Conservation (phyloP, 2,113 vertebrate species). For the Phasianus colchicus region DNA sequence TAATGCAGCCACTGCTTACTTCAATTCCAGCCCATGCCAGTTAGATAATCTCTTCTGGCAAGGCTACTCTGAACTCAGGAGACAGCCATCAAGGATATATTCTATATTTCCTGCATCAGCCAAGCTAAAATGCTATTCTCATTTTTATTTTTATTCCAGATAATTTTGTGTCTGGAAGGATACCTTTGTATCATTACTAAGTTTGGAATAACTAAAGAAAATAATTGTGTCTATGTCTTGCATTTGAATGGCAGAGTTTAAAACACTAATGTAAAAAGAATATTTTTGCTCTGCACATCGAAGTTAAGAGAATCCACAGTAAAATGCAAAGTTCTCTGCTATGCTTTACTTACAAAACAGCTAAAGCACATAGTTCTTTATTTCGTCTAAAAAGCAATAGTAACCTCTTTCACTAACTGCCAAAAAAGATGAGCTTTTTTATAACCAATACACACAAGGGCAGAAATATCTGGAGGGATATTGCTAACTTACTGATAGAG, state of each 20-base stretch:
- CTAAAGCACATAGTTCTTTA: background rate
- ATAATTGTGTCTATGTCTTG: background rate
- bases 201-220: slow-evolving; percentile 5
- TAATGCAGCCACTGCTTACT: background rate
- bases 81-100: background rate
- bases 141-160: background rate
- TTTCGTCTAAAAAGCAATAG: background rate
- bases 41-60: background rate
- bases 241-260: background rate
- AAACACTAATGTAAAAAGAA: background rate
- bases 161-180: background rate
- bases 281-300: background rate
- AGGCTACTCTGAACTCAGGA: background rate
- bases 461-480: background rate
- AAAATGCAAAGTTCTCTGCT: background rate
- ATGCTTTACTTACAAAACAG: background rate
- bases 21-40: background rate
- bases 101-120: background rate
- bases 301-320: slow-evolving; percentile 24
- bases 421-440: background rate
- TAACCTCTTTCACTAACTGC: background rate
- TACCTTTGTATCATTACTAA: background rate
- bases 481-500: background rate
- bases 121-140: background rate
- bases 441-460: background rate